Evolutionary conservation across 2,113 vertebrate genomes (phyloP), one percentile per base, ranked within the genome.

Genomic region (Crotophaga sulcirostris): DNA sequence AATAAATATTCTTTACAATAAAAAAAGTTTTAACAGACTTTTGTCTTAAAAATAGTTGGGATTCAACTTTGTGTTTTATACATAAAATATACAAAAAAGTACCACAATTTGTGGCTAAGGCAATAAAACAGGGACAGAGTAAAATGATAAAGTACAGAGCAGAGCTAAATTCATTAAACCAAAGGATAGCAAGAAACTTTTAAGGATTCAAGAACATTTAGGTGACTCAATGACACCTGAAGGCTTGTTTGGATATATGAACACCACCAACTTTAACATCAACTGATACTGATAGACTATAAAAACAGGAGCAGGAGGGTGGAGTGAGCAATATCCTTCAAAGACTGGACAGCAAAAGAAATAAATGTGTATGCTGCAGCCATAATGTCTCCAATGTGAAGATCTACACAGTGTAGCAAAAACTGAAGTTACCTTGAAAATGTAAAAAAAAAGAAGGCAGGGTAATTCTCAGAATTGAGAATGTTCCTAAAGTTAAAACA

Each of bases 1-100:
- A 99, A 99, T 99, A 99, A 99, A 99, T 99, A 99, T 99, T 99
- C 99, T 99, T 99, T 99, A 98, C 98, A 99, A 99, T 98, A 98
- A 98, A 99, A 98, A 99, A 99, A 98, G 98, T 98, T 99, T 99
- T 98, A 98, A 99, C 98, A 99, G 98, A 99, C 98, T 98, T 98
- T 98, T 98, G 97, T 98, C 98, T 99, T 98, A 99, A 99, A 99
- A 99, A 99, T 99, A 99, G 98, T 98, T 98, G 98, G 98, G 98
- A 99, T 99, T 99, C 98, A 98, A 99, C 98, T 99, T 98, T 99
- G 98, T 98, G 98, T 98, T 99, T 98, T 98, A 98, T 99, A 99
- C 98, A 98, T 98, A 99, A 98, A 98, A 98, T 99, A 98, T 99
- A 99, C 98, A 99, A 98, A 97, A 98, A 98, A 98, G 98, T 96